A percentile compares a stretch with the other conserved stretches of the same genome.
phyloP scores from a whole-genome alignment of 2,888 invertebrate genomes.

The Cantharis lateralis region DNA sequence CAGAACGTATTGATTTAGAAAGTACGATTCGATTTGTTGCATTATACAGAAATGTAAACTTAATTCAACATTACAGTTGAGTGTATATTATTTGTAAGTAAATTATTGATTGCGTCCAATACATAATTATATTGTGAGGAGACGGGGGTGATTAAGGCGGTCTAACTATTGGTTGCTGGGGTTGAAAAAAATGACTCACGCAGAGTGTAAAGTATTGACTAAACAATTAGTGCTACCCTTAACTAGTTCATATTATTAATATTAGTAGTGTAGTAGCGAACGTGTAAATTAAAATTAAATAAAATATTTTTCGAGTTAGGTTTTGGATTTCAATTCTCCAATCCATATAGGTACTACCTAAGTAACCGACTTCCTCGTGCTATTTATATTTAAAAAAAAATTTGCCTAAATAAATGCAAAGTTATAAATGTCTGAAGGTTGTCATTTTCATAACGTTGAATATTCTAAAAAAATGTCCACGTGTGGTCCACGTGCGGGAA shows the following conservation, averaged over 20 bases:
- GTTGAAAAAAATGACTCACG: slow-evolving; percentile 59
- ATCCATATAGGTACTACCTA: background rate
- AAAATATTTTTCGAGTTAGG: background rate
- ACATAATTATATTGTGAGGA: slow-evolving; percentile 57
- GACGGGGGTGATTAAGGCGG: slow-evolving; percentile 55
- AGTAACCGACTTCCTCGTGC: background rate
- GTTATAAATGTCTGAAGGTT: slow-evolving; percentile 22
- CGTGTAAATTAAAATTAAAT: slow-evolving; percentile 7
- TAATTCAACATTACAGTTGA: slow-evolving; percentile 24
- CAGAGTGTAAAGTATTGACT: slow-evolving; percentile 60
- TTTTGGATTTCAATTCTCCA: background rate
- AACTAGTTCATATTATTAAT: slow-evolving; percentile 54
- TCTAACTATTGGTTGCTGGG: slow-evolving; percentile 57
- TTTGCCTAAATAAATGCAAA: slow-evolving; percentile 17
- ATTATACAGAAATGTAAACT: slow-evolving; percentile 21
- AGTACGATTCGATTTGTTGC: slow-evolving; percentile 16
- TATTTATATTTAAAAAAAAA: background rate
- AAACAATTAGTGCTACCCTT: slow-evolving; percentile 59
- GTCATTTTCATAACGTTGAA: slow-evolving; percentile 29
- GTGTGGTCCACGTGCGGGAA: slow-evolving; percentile 31
- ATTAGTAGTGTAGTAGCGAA: slow-evolving; percentile 30
- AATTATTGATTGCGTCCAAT: slow-evolving; percentile 58
- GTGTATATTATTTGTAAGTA: slow-evolving; percentile 48
- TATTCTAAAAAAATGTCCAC: slow-evolving; percentile 30
- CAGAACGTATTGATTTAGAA: slow-evolving; percentile 15